These are phyloP conservation scores for Lasiurus borealis DNA, from an alignment of 2,113 vertebrate genomes.

Conservation along the genomic window DNA sequence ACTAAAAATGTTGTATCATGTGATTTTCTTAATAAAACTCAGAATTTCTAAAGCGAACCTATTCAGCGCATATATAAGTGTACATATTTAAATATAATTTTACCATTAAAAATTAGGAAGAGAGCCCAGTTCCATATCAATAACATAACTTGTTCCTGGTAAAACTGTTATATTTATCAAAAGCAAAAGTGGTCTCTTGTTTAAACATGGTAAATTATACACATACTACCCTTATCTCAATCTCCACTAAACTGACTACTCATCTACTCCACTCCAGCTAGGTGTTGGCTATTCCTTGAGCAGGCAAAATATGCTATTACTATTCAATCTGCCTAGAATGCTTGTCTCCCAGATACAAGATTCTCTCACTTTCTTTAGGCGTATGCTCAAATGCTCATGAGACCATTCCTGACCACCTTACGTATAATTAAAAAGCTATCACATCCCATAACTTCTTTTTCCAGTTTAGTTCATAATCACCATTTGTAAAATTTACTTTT, in stretches of 20 bases:
- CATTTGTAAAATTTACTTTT: background rate
- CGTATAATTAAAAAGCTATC: background rate
- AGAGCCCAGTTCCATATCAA: background rate
- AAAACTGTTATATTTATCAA: background rate
- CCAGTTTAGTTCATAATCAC: background rate
- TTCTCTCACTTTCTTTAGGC: background rate
- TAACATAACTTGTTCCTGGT: background rate
- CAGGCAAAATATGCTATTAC: background rate
- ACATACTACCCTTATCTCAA: background rate
- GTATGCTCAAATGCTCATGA: background rate
- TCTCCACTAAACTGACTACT: background rate
- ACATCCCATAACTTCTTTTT: background rate
- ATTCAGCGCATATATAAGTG: background rate
- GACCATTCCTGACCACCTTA: background rate
- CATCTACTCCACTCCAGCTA: background rate
- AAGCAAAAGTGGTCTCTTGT: background rate
- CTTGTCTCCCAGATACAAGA: background rate
- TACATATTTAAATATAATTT: slow-evolving; percentile 46
- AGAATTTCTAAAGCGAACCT: slow-evolving; percentile 10
- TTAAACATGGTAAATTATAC: background rate
- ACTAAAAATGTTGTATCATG: background rate
- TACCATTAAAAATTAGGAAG: background rate
- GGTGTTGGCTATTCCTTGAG: background rate
- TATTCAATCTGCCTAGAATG: background rate
- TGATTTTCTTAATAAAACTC: slow-evolving; percentile 1